Evolutionary conservation across 2,113 vertebrate species (phyloP).

Genomic region (Leucoraja erinaceus): DNA sequence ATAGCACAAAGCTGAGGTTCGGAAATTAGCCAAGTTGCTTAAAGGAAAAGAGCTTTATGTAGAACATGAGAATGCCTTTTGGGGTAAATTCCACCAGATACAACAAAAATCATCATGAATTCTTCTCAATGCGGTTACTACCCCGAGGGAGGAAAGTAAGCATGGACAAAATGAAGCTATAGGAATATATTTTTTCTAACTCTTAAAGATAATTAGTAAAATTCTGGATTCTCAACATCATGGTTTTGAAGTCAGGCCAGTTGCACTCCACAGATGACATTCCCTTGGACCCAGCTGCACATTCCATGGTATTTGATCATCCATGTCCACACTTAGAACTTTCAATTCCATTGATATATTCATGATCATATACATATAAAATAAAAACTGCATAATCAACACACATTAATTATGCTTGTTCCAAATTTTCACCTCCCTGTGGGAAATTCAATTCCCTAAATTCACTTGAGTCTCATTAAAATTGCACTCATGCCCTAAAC

Average conservation of each 20-base stretch:
- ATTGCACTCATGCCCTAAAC: not conserved
- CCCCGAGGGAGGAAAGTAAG: not conserved
- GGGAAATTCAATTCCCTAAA: constrained; percentile 18
- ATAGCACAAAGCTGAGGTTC: not conserved
- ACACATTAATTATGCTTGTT: not conserved
- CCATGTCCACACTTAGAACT: not conserved
- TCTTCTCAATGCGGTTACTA: not conserved
- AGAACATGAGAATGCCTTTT: not conserved
- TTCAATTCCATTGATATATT: not conserved
- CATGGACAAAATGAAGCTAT: not conserved
- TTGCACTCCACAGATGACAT: not conserved
- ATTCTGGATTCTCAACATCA: not conserved
- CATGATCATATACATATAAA: not conserved
- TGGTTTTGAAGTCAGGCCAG: not conserved
- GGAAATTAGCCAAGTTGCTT: not conserved
- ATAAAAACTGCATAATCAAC: not conserved
- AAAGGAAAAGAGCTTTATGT: not conserved
- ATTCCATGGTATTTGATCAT: constrained; percentile 33
- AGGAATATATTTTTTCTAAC: not conserved
- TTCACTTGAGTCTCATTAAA: constrained; percentile 23
- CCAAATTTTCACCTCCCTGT: constrained; percentile 2
- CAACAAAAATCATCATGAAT: not conserved
- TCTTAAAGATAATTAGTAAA: not conserved
- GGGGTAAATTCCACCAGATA: not conserved
- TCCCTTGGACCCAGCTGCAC: not conserved